Conservation (phyloP, 2,113 vertebrate species). For the Rutilus rutilus region DNA sequence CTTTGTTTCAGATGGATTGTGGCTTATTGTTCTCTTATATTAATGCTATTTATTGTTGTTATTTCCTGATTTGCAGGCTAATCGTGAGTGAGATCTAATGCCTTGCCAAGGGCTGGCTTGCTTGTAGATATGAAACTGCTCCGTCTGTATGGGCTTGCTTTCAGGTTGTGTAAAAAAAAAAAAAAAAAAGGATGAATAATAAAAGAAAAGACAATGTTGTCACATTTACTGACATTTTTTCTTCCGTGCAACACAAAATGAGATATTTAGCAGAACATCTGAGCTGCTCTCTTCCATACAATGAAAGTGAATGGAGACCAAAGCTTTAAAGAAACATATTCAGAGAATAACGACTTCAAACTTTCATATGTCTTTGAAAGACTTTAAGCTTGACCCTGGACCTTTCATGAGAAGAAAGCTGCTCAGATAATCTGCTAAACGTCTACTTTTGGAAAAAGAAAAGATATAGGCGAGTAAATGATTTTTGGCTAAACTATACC, state of each 20-base stretch:
- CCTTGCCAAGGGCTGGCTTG: neutral
- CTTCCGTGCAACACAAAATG: neutral
- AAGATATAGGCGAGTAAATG: too few relatives aligned
- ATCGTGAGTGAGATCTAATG: neutral
- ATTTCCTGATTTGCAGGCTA: constrained; percentile 28
- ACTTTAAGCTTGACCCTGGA: neutral
- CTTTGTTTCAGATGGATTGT: constrained; percentile 11
- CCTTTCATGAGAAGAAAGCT: neutral
- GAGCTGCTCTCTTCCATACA: constrained; percentile 3
- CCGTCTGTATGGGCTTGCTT: neutral
- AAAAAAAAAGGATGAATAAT: neutral
- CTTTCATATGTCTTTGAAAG: neutral
- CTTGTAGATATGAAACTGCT: neutral
- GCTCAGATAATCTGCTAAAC: neutral
- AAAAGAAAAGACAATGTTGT: neutral
- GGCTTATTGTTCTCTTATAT: constrained; percentile 30
- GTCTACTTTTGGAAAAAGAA: neutral
- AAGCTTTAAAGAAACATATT: neutral
- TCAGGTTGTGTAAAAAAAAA: neutral
- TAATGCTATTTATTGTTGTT: constrained; percentile 22
- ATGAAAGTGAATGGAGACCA: neutral
- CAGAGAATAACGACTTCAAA: neutral
- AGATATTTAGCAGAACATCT: constrained; percentile 1
- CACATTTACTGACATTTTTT: neutral
- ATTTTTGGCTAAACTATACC: neutral